phyloP scores from a whole-genome alignment of 2,797 vertebrate genomes.

The Coreius guichenoti region DNA sequence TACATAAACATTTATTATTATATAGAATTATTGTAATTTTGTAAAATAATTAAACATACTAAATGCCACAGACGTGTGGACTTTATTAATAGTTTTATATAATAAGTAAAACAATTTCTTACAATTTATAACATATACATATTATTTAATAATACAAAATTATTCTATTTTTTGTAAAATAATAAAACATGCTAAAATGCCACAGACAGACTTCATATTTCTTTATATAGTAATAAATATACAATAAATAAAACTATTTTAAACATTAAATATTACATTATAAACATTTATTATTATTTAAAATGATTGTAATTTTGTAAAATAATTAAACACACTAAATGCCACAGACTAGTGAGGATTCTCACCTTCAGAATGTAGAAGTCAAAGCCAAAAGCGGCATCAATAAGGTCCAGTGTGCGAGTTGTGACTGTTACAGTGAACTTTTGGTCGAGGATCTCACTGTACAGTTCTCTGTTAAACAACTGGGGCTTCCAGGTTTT shows the following conservation, averaged over 20 bases:
- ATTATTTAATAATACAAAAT: no score
- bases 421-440: conserved; percentile 86
- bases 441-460: conserved; percentile 90
- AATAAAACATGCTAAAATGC: no score
- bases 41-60: background rate
- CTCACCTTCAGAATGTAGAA: conserved; percentile 92
- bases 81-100: background rate
- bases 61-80: background rate
- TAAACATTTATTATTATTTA: background rate
- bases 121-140: background rate
- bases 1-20: background rate
- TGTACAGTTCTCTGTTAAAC: conserved; percentile 87
- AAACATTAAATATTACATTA: background rate
- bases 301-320: background rate
- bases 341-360: background rate
- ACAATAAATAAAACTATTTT: background rate
- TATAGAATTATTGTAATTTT: background rate
- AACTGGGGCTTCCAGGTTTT: conserved; percentile 93
- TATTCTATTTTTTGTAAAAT: background rate
- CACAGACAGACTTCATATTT: background rate
- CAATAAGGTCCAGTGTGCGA: conserved; percentile 89
- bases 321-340: background rate
- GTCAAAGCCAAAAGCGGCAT: conserved; percentile 89
- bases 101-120: background rate
- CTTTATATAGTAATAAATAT: background rate